A percentile compares a stretch with the other conserved stretches of the same genome.
phyloP scores from a whole-genome alignment of 2,113 vertebrate species.

The Vulpes lagopus region DNA sequence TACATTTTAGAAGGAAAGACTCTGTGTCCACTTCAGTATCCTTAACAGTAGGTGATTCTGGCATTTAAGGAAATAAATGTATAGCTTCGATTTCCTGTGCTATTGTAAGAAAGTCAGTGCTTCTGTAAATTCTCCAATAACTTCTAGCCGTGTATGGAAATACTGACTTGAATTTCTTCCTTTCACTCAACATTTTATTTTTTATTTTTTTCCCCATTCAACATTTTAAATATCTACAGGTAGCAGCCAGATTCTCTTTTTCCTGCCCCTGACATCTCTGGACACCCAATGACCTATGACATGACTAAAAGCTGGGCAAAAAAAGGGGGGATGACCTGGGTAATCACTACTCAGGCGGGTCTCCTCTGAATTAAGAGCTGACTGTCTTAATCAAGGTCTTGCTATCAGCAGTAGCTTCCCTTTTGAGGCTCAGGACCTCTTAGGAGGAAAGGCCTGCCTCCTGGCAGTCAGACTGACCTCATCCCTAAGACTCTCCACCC shows the following conservation, averaged over 20 bases:
- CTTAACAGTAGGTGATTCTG: slow-evolving; percentile 27
- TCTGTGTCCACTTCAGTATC: background rate
- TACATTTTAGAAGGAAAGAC: slow-evolving; percentile 25
- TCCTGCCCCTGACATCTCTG: background rate
- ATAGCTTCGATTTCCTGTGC: slow-evolving; percentile 50
- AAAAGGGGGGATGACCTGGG: background rate
- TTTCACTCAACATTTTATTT: background rate
- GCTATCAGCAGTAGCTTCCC: background rate
- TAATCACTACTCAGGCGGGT: background rate
- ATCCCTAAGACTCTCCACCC: background rate
- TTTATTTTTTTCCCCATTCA: background rate
- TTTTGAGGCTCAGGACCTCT: background rate
- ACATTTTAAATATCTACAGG: background rate
- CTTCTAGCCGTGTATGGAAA: background rate
- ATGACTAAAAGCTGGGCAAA: background rate
- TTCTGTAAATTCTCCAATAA: slow-evolving; percentile 13
- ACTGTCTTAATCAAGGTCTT: background rate
- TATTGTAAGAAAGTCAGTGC: slow-evolving; percentile 40
- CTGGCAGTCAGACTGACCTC: background rate
- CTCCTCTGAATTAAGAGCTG: background rate
- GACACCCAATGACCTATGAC: background rate
- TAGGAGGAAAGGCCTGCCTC: background rate
- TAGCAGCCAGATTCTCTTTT: slow-evolving; percentile 20
- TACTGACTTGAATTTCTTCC: background rate
- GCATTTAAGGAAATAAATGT: slow-evolving; percentile 63